Base-by-base conservation (phyloP, 2,888 invertebrate genomes). In the Erpobdella octoculata region DNA sequence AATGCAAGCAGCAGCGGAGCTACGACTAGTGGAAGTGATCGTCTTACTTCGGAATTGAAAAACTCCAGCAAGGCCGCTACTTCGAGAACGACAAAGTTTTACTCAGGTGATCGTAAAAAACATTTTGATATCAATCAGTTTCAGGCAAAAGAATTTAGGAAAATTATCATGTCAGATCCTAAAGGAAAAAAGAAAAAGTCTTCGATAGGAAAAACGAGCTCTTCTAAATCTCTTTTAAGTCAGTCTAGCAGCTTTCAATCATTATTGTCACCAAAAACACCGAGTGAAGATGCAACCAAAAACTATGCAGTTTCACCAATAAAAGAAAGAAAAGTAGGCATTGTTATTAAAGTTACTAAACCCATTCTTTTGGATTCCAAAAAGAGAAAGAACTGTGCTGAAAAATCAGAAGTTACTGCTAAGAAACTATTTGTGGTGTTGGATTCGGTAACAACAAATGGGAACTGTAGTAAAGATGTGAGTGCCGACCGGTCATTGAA, bases 121-220 rank as follows among this genome's bases (percentile, higher is more conserved):
- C 62, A 62, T 21, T 62, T 69, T 12, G 58, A 58, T 28, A 58
- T 48, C 33, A 21, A 33, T 2, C 58, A 69, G 46, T 41, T 69
- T 6, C 69, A 69, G 36, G 69, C 53, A 3, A 69, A 58, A 37
- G 69, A 69, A 37, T 69, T 69, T 36, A n/a, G 69, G 21, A 69
- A 69, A 25, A 69, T 69, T 33, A 69, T 69, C 33, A 46, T 58
- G 31, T 36, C 46, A 1, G 69, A 69, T 58, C 35, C 21, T 33
- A 69, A 69, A 58, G 69, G 58, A 31, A 53, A 58, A 31, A 69
- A 69, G 28, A n/a, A 69, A n/a, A 62, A 62, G 33, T 33, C 31
- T 62, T 9, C 62, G 5, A 28, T 35, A 62, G 18, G 4, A 12
- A 4, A 28, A 62, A 62, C 28, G n/a, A 28, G 28, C 33, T 62